phyloP scores from a whole-genome alignment of 2,888 invertebrate genomes.

The Agriopis aurantiaria region DNA sequence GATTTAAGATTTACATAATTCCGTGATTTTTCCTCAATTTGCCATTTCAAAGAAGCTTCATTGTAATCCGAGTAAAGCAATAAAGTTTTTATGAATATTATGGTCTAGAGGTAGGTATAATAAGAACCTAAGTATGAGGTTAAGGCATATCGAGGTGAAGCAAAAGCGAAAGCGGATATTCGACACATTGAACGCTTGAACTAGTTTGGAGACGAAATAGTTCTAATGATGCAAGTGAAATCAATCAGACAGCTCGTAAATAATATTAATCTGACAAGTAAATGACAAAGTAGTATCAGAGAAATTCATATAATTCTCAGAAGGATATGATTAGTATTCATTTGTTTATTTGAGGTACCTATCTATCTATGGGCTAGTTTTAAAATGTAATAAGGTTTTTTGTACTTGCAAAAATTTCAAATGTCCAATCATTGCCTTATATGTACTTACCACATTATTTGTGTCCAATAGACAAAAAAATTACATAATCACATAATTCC shows the following conservation, averaged over 20 bases:
- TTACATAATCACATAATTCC: no score
- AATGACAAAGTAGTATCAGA: conserved; percentile 9
- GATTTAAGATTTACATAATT: no score
- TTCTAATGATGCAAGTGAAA: conserved; percentile 51
- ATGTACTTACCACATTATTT: no score
- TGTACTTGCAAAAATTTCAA: no score
- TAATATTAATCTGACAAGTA: conserved; percentile 25
- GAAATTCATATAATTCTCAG: background rate
- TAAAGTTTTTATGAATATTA: background rate
- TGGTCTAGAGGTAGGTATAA: conserved; percentile 2
- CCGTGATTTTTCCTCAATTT: no score
- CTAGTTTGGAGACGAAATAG: conserved; percentile 58
- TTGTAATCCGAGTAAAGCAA: background rate
- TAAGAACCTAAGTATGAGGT: background rate
- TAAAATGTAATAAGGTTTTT: no score
- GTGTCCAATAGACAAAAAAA: no score
- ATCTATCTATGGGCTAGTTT: no score
- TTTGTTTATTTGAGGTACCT: background rate
- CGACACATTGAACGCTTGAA: conserved; percentile 58
- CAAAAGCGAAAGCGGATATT: conserved; percentile 65
- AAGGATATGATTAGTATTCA: no score
- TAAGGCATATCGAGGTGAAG: conserved; percentile 35
- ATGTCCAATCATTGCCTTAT: no score
- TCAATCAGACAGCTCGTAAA: conserved; percentile 41
- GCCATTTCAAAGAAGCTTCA: background rate